Evolutionary conservation across 2,888 invertebrate genomes (phyloP), one percentile per base, ranked within the genome.

Genomic region (Chirona hameri): DNA sequence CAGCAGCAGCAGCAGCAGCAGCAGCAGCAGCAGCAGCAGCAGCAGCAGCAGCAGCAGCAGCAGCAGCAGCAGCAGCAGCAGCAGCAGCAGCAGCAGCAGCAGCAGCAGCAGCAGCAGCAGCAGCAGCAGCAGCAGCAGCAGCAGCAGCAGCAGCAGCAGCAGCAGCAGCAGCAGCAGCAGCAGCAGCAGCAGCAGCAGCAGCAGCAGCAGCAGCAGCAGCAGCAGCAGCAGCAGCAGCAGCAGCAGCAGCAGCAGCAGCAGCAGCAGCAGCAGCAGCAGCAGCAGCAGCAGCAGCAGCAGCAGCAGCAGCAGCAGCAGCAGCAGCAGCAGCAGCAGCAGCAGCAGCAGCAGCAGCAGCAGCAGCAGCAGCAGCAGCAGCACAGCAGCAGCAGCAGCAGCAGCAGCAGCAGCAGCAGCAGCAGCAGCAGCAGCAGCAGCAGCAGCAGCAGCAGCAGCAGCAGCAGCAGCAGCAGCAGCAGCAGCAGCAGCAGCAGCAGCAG

Each of bases 161-260:
- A 12, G 79, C 31, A 31, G 80, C 31, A 18, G 80, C 80, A 9
- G 80, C 80, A 80, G 52, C 27, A 14, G 39, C 31, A 80, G 80
- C 31, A 31, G 80, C 12, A 31, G 27, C 60, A 76, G 79, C 80
- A 80, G 27, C 80, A 29, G 80, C 31, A 80, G 18, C 12, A 24
- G n/a, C n/a, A 12, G 79, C 31, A 31, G 80, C 31, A 18, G 80
- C 80, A 9, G 80, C 80, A 80, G 52, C 27, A 14, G 39, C 31
- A 80, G 80, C 31, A 31, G 80, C 12, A 31, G 27, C 60, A 76
- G 79, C 80, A 80, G 27, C 80, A 29, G 80, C 31, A 80, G 18
- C 12, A 24, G n/a, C n/a, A 12, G 79, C 31, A 31, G 80, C 31
- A 18, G 80, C 80, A 9, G 80, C 80, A 80, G 52, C 27, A 14